Evolutionary conservation across 1,140 invertebrate species (phyloP), one percentile per base, ranked within the genome.

Genomic region (Panagrolaimus sp.): DNA sequence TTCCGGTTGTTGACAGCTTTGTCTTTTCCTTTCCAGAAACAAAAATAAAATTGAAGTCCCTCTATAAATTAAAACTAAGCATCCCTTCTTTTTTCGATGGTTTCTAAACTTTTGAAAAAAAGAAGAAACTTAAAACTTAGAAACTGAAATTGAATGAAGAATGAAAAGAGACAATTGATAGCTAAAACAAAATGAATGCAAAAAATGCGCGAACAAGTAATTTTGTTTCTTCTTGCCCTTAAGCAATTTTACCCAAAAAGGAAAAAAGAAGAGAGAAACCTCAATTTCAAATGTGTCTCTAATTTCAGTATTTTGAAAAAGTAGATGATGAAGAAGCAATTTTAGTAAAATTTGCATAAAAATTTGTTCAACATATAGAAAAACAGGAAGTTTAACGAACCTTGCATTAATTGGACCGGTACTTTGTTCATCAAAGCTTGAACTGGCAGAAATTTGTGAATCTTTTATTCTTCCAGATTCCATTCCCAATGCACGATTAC

Each of bases 401-500:
- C 85, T 84, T 26, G 84, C 81, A 76, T 84, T 81, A 45, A 80
- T 76, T n/a, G 85, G 84, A 44, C 85, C 85, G 10, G 85, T 85
- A 69, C 79, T 82, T 38, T 79, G 75, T 44, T 80, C 71, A 68
- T 86, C 83, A 66, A 84, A 86, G 15, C 83, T 82, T 2, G 84
- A 85, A 70, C 83, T 84, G 28, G 84, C 84, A 24, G 79, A 81
- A 58, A 86, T 82, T 64, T 84, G 81, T 10, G 72, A 62, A 67
- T 86, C 84, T 21, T 78, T 76, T 46, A 86, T 84, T n/a, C 68
- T 71, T 10, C 80, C 77, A 24, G 76, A 80, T 72, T 84, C 80
- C 84, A 86, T 84, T 32, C 85, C 85, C 52, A 86, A 69, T 1
- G 81, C 71, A 17, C 76, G 78, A 45, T 77, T 77, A 73, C 85